Evolutionary conservation across 2,888 invertebrate species (phyloP), one percentile per base, ranked within the genome.

Genomic region (Heliconius aoede): DNA sequence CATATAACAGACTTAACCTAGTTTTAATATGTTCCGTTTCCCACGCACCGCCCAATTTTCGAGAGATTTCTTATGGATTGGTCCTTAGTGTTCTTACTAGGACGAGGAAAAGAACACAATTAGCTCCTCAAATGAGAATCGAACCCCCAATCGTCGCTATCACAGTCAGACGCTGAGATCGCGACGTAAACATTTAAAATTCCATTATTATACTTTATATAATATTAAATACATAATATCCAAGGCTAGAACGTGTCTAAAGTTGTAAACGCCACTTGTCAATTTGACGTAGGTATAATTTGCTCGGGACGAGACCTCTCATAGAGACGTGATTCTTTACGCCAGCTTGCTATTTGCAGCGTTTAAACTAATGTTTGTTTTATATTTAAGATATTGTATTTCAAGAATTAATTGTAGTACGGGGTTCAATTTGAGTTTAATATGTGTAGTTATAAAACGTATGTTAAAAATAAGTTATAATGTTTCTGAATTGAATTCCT

Each of bases 211-310:
- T 46, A 46, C 7, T 18, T 46, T 46, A 21, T 3, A 0, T 2
- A n/a, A 55, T 55, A 55, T n/a, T 55, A 55, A 68, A 46, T 28
- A 60, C 7, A 51, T 69, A 51, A 69, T 69, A 69, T 61, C 28
- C n/a, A 46, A 68, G n/a, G 11, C 60, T 67, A 36, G 1, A 68
- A 13, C 30, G 60, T 68, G 68, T 68, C 30, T 61, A 69, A 69
- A 68, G 30, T 51, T 62, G 46, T 60, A 30, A 51, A 26, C 32
- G 51, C 61, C 69, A 74, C 61, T 32, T 74, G 69, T 74, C 74
- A 74, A 62, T 74, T 51, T 69, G 74, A 69, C 60, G 61, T 69
- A 32, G 74, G 74, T 74, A 21, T 62, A 74, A 74, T 74, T 69
- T 69, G 61, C 30, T 74, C 32, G 62, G 32, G 32, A 69, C 69